These are phyloP conservation scores for Acleris laterana DNA, from an alignment of 2,888 invertebrate species.

Conservation along the genomic window DNA sequence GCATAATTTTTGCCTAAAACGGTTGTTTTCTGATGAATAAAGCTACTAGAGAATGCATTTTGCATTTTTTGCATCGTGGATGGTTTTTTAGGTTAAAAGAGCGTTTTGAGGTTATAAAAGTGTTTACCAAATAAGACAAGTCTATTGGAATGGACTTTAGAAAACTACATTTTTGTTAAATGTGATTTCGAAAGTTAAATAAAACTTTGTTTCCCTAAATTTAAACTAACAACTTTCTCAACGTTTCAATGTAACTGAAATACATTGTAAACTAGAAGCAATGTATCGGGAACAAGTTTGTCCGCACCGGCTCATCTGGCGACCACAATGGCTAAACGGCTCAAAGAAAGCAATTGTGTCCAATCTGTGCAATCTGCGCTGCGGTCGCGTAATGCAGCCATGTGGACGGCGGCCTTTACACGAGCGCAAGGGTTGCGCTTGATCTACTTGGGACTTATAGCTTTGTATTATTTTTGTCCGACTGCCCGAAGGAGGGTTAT, in stretches of 20 bases:
- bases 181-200: no score
- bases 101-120: no score
- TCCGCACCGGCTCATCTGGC: slow-evolving; percentile 55
- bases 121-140: no score
- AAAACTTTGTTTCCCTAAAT: no score
- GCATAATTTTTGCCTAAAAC: no score
- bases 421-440: slow-evolving; percentile 57
- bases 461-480: neutral
- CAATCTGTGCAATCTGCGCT: slow-evolving; percentile 69
- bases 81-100: no score
- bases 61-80: no score
- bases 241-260: neutral
- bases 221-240: no score
- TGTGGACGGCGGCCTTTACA: slow-evolving; percentile 62
- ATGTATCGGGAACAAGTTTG: slow-evolving; percentile 35
- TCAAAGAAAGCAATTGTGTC: slow-evolving; percentile 49
- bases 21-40: no score
- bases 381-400: slow-evolving; percentile 66
- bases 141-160: no score
- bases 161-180: no score
- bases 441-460: slow-evolving; percentile 11
- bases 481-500: neutral
- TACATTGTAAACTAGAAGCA: slow-evolving; percentile 15
- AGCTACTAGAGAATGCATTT: no score
- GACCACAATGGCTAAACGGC: slow-evolving; percentile 41